phyloP scores from a whole-genome alignment of 23 tunicate genomes.

The Aplidium turbinatum region DNA sequence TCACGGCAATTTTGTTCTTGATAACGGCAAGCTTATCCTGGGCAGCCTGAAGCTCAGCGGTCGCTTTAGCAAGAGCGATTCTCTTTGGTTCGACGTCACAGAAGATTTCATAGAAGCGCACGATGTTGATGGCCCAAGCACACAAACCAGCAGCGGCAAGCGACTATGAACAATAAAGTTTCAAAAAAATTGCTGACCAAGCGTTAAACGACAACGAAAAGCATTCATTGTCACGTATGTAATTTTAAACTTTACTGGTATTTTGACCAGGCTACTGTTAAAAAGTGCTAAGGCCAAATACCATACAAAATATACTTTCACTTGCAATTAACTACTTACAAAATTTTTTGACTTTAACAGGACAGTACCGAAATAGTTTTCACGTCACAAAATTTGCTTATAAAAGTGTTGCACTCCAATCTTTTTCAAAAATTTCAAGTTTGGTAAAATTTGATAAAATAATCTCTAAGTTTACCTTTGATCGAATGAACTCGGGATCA shows the following conservation, averaged over 20 bases:
- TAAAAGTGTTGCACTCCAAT: too few relatives aligned
- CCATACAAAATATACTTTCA: too few relatives aligned
- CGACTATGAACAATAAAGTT: conserved; percentile 43
- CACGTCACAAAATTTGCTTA: too few relatives aligned
- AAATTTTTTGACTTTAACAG: too few relatives aligned
- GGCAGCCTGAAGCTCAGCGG: conserved; percentile 79
- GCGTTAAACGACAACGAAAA: not conserved
- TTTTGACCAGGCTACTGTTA: too few relatives aligned
- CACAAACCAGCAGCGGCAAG: conserved; percentile 95
- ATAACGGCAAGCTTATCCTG: conserved; percentile 81
- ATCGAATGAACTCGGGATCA: conserved; percentile 80
- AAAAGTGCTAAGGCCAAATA: too few relatives aligned
- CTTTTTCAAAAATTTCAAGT: not conserved
- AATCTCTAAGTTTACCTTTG: conserved; percentile 52
- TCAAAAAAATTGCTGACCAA: too few relatives aligned
- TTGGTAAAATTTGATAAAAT: not conserved
- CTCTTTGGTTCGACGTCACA: conserved; percentile 98
- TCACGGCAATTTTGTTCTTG: conserved; percentile 84
- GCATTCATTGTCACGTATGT: not conserved
- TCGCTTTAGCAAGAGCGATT: conserved; percentile 85
- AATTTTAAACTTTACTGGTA: too few relatives aligned
- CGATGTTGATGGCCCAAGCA: conserved; percentile 96
- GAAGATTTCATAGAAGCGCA: conserved; percentile 87
- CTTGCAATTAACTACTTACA: too few relatives aligned
- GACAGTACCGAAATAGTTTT: too few relatives aligned